phyloP scores from a whole-genome alignment of 2,113 vertebrate genomes.

The Macroglossus sobrinus region DNA sequence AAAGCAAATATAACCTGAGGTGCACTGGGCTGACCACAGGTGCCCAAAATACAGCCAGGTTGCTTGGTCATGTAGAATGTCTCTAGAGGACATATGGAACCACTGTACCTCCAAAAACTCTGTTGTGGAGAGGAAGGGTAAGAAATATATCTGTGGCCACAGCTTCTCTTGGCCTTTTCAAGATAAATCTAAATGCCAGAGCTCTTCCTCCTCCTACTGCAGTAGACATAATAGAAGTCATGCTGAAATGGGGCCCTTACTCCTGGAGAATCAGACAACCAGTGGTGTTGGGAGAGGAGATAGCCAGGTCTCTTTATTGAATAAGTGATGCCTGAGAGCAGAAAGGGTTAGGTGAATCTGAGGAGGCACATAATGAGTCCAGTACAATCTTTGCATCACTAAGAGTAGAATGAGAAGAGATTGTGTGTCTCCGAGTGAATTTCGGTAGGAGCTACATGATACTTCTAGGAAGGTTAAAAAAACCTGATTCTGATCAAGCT shows the following conservation, averaged over 20 bases:
- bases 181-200: not conserved
- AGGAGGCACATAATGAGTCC: not conserved
- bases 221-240: not conserved
- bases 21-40: not conserved
- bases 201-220: not conserved
- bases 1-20: not conserved
- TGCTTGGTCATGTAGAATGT: not conserved
- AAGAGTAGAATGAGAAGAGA: not conserved
- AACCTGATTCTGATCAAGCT: not conserved
- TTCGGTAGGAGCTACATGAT: not conserved
- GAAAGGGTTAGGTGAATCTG: not conserved
- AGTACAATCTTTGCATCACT: not conserved
- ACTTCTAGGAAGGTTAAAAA: not conserved
- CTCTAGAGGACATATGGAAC: not conserved
- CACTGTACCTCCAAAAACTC: not conserved
- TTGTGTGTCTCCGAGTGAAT: not conserved
- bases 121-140: not conserved
- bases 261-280: not conserved
- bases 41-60: not conserved
- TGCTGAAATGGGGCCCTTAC: not conserved
- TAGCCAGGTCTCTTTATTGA: not conserved
- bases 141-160: not conserved
- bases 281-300: not conserved
- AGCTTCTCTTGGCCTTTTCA: not conserved
- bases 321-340: not conserved